These are phyloP conservation scores for Rotaria sp. DNA, from an alignment of 2,888 invertebrate species.

Conservation along the genomic window DNA sequence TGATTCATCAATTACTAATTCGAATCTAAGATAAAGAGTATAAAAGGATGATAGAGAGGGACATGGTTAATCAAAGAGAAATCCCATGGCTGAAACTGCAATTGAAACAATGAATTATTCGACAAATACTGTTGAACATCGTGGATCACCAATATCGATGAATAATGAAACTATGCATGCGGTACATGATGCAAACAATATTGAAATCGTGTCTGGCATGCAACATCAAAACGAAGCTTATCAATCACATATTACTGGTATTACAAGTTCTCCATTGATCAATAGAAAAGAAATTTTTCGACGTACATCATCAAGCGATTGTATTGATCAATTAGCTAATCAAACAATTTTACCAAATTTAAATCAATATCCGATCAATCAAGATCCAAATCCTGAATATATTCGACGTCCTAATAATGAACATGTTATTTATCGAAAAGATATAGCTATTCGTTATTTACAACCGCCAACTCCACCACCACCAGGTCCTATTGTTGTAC, in stretches of 20 bases:
- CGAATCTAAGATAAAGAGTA: neutral
- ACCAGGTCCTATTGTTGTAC: slow-evolving; percentile 30
- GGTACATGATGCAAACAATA: neutral
- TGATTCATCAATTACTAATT: neutral
- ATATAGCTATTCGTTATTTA: slow-evolving; percentile 36
- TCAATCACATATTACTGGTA: neutral
- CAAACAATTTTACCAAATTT: neutral
- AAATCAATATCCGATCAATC: no score
- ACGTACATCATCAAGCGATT: neutral
- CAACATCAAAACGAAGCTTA: neutral
- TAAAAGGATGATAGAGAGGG: neutral
- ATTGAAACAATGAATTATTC: neutral
- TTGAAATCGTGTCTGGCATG: no score
- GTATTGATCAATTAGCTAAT: neutral
- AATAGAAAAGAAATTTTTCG: neutral
- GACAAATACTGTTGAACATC: neutral
- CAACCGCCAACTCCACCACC: slow-evolving; percentile 36
- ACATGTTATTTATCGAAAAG: neutral
- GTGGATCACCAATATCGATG: neutral
- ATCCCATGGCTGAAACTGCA: neutral
- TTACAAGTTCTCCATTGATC: no score
- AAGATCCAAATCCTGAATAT: neutral
- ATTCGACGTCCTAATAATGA: neutral
- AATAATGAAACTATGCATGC: neutral
- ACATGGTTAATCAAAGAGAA: neutral